Evolutionary conservation across 2,888 invertebrate species (phyloP).

Genomic region (Euzetes globulus): DNA sequence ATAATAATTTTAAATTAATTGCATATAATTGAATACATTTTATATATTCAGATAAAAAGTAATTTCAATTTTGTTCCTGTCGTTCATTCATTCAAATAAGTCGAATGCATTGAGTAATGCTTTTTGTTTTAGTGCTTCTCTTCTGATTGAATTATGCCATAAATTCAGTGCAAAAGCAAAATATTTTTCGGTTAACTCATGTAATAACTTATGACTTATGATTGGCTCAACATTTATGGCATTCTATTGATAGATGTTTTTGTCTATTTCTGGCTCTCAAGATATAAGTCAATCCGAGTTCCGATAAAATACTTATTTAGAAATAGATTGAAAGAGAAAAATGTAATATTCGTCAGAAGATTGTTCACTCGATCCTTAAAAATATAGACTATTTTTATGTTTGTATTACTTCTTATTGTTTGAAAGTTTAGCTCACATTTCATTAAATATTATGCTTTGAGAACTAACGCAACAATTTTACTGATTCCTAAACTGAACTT

Average conservation of each 20-base stretch:
- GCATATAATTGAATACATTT: too few relatives aligned
- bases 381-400: too few relatives aligned
- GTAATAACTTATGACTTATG: not conserved
- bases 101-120: not conserved
- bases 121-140: not conserved
- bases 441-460: too few relatives aligned
- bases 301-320: not conserved
- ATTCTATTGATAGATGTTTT: slow-evolving; percentile 1
- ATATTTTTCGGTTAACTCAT: not conserved
- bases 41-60: not conserved
- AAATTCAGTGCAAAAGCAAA: not conserved
- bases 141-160: not conserved
- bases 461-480: too few relatives aligned
- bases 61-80: not conserved
- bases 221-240: slow-evolving; percentile 8
- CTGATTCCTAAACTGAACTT: too few relatives aligned
- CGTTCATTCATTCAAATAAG: not conserved
- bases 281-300: not conserved
- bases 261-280: not conserved
- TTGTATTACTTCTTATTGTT: too few relatives aligned
- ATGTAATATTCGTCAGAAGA: too few relatives aligned
- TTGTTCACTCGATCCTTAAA: too few relatives aligned
- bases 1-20: too few relatives aligned
- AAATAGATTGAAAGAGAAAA: too few relatives aligned
- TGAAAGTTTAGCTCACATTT: too few relatives aligned